These are phyloP conservation scores for Echinarachnius parma DNA, from an alignment of 53 echinoderm and acorn worm species.

Conservation along the genomic window DNA sequence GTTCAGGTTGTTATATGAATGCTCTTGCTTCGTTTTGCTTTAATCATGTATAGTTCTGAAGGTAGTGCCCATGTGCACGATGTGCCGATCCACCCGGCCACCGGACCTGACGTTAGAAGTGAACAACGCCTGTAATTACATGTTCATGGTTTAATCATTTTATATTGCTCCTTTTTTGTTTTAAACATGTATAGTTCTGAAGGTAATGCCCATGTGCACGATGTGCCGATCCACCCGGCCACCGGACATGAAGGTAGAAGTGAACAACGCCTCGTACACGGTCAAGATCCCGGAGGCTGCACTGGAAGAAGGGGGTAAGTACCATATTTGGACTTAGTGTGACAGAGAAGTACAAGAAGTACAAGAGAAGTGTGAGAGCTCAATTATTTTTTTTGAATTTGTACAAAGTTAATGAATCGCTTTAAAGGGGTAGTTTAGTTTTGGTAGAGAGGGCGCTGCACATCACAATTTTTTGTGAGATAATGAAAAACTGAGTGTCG, in stretches of 20 bases:
- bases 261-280: constrained; percentile 27
- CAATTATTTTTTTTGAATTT: too few species aligned
- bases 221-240: constrained; percentile 14
- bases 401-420: too few species aligned
- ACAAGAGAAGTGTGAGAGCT: too few species aligned
- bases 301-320: constrained; percentile 17
- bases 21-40: too few species aligned
- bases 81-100: constrained; percentile 7
- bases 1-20: too few species aligned
- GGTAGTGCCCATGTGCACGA: constrained; percentile 21
- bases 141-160: too few species aligned
- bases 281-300: constrained; percentile 12
- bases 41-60: constrained; percentile 19
- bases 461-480: too few species aligned
- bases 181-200: constrained; percentile 19
- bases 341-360: too few species aligned
- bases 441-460: too few species aligned
- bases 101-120: constrained; percentile 5
- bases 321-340: not conserved
- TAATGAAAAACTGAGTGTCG: too few species aligned
- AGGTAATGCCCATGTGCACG: constrained; percentile 18
- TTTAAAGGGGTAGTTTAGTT: too few species aligned
- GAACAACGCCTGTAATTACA: constrained; percentile 33
- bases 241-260: constrained; percentile 1
- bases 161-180: too few species aligned